Percentiles rank a stretch among this genome's conserved stretches.
phyloP scores from a whole-genome alignment of 2,888 invertebrate species.

The Cephus runcator region DNA sequence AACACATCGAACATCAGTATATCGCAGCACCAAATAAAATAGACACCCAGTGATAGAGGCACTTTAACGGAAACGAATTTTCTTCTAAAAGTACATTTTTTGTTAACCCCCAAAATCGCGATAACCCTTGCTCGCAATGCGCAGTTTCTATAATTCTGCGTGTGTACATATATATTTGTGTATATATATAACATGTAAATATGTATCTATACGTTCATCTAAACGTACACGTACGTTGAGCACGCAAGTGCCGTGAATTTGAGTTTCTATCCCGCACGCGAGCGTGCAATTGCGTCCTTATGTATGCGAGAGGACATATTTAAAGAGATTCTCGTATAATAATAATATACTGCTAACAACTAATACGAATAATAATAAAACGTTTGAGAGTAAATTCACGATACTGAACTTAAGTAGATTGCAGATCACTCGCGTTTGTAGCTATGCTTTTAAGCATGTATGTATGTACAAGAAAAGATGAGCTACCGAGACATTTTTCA shows the following conservation, averaged over 20 bases:
- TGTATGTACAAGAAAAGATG: constrained; percentile 45
- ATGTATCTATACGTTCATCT: neutral
- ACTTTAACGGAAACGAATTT: neutral
- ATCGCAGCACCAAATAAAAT: neutral
- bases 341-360: constrained; percentile 11
- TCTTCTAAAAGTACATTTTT: neutral
- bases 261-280: neutral
- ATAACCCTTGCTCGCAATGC: neutral
- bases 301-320: neutral
- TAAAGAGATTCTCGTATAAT: constrained; percentile 16
- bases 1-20: neutral
- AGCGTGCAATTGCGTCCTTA: neutral
- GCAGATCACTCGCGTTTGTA: constrained; percentile 54
- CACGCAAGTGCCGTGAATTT: neutral
- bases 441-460: constrained; percentile 39
- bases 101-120: no score
- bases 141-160: neutral
- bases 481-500: constrained; percentile 26
- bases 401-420: constrained; percentile 57
- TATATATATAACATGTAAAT: neutral
- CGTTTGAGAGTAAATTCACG: constrained; percentile 14
- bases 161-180: neutral
- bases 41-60: neutral
- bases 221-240: neutral
- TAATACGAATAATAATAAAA: constrained; percentile 14